phyloP scores from a whole-genome alignment of 2,888 invertebrate species.

The Laothoe populi region DNA sequence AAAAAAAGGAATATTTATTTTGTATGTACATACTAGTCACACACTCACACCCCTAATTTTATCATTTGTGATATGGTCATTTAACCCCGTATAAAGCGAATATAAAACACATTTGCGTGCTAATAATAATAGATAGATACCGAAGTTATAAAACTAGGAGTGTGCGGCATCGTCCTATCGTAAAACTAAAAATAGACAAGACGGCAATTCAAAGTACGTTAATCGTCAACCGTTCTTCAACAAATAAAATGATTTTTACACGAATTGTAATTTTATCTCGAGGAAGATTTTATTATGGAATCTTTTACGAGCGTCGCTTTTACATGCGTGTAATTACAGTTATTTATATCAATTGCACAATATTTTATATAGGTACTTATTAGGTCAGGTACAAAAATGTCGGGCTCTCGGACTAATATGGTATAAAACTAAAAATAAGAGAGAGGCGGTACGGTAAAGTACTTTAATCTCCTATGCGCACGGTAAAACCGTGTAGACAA shows the following conservation, averaged over 20 bases:
- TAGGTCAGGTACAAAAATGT: slow-evolving; percentile 3
- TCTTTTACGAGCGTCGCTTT: slow-evolving; percentile 5
- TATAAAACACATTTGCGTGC: neutral
- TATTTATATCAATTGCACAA: slow-evolving; percentile 10
- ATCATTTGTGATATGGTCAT: too few species aligned
- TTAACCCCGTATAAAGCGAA: neutral
- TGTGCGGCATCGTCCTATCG: slow-evolving; percentile 1
- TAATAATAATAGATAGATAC: neutral
- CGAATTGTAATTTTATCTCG: slow-evolving; percentile 21
- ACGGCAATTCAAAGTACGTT: slow-evolving; percentile 1
- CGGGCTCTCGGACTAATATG: slow-evolving; percentile 43
- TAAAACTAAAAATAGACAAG: slow-evolving; percentile 1
- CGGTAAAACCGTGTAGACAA: slow-evolving; percentile 57
- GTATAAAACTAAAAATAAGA: slow-evolving; percentile 64
- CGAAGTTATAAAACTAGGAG: neutral
- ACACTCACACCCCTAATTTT: too few species aligned
- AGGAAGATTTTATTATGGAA: slow-evolving; percentile 14
- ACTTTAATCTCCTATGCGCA: slow-evolving; percentile 60
- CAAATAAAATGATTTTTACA: slow-evolving; percentile 12
- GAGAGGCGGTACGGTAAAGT: slow-evolving; percentile 46
- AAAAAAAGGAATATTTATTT: too few species aligned
- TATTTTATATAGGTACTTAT: neutral
- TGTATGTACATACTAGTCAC: too few species aligned
- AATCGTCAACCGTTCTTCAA: neutral
- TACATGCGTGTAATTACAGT: neutral